These are phyloP conservation scores for Drosophila fuyamai DNA, from an alignment of 1,140 invertebrate genomes.

Conservation along the genomic window DNA sequence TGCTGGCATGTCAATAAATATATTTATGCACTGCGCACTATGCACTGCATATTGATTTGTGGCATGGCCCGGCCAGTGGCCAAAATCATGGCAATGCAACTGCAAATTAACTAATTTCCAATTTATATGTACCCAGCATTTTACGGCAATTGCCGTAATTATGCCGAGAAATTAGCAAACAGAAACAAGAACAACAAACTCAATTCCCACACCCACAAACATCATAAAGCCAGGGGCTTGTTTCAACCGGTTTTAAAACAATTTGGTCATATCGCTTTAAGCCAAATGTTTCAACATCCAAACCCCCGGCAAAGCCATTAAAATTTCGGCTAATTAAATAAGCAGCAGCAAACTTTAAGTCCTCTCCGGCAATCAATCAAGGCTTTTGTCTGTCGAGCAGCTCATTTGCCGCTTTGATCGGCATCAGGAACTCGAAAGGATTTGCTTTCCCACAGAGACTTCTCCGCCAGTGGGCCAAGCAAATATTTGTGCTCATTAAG, in stretches of 20 bases:
- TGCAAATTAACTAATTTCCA: constrained; percentile 70
- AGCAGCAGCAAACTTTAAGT: constrained; percentile 41
- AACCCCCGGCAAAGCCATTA: constrained; percentile 32
- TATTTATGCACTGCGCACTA: constrained; percentile 33
- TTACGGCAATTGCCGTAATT: constrained; percentile 60
- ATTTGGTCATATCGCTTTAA: constrained; percentile 36
- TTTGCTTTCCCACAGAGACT: constrained; percentile 4
- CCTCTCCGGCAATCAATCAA: constrained; percentile 42
- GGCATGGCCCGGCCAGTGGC: constrained; percentile 28
- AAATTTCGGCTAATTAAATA: constrained; percentile 45
- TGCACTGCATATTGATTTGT: constrained; percentile 61
- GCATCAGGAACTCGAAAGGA: constrained; percentile 1
- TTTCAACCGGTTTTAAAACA: constrained; percentile 23
- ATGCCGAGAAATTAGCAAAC: constrained; percentile 52
- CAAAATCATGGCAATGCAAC: constrained; percentile 39
- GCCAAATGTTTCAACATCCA: constrained; percentile 30
- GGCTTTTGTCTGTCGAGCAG: constrained; percentile 25
- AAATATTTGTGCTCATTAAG: constrained; percentile 33
- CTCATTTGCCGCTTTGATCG: constrained; percentile 33
- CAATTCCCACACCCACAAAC: not conserved
- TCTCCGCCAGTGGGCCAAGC: not conserved
- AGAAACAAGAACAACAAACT: constrained; percentile 2
- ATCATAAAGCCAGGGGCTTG: constrained; percentile 6
- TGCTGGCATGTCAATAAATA: constrained; percentile 34
- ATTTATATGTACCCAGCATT: constrained; percentile 67